A percentile compares a stretch with the other conserved stretches of the same genome.
Evolutionary conservation across 2,113 vertebrate species (phyloP).

Genomic region (Ploceus nigricollis): DNA sequence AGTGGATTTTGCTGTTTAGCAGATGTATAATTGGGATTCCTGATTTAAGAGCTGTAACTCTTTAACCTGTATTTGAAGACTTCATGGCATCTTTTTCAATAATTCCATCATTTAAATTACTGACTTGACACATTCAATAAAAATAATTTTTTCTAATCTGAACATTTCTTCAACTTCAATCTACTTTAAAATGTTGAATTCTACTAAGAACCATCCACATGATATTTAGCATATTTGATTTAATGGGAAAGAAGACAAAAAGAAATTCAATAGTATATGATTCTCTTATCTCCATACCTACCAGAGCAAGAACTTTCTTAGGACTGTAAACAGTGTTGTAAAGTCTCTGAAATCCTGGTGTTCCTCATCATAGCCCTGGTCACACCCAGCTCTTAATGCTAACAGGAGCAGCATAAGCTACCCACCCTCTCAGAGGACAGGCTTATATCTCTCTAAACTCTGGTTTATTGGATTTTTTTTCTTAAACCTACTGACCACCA

Average conservation of each 20-base stretch:
- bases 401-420: neutral
- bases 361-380: neutral
- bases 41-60: neutral
- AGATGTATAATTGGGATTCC: neutral
- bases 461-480: neutral
- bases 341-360: neutral
- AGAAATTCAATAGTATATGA: neutral
- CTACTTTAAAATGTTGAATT: neutral
- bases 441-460: neutral
- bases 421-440: neutral
- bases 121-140: neutral
- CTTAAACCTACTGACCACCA: neutral
- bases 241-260: neutral
- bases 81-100: neutral
- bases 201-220: neutral
- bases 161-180: neutral
- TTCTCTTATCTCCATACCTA: neutral
- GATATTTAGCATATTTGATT: neutral
- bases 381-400: neutral
- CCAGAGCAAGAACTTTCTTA: neutral
- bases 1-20: neutral
- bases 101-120: neutral
- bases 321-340: neutral
- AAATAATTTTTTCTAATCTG: neutral
- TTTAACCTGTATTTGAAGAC: neutral